Percentiles rank a stretch among this genome's conserved stretches.
phyloP scores from a whole-genome alignment of 2,113 vertebrate species.

The Gallinago undulata region DNA sequence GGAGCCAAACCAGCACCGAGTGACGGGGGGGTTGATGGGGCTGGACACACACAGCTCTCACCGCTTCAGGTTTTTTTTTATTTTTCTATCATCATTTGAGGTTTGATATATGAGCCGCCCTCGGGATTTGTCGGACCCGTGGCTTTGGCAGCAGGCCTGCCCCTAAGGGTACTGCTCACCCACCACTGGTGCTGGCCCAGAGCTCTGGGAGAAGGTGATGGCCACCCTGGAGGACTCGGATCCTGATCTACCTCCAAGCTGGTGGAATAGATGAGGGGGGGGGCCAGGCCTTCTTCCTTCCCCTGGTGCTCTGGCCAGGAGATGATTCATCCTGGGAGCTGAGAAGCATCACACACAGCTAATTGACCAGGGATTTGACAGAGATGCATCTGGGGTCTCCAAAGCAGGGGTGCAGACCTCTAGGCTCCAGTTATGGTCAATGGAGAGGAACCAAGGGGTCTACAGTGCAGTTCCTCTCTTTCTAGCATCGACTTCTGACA shows the following conservation, averaged over 20 bases:
- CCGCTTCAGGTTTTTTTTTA: too few relatives aligned
- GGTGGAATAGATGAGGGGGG: accelerated
- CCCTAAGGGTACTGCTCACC: neutral
- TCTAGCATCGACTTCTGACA: neutral
- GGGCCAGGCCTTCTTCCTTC: neutral
- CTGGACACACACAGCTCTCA: too few relatives aligned
- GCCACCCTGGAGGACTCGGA: too few relatives aligned
- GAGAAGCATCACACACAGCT: neutral
- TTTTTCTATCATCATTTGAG: neutral
- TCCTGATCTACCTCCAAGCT: neutral
- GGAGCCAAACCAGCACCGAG: too few relatives aligned
- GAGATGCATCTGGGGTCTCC: too few relatives aligned
- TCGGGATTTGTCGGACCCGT: neutral
- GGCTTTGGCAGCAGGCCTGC: neutral
- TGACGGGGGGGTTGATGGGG: too few relatives aligned
- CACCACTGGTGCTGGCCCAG: neutral
- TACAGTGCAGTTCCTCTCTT: neutral
- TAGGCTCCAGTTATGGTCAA: neutral
- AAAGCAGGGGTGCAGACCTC: neutral
- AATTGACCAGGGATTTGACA: neutral
- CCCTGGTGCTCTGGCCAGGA: neutral
- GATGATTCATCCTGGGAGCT: neutral
- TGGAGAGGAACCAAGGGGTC: neutral
- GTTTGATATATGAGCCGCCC: neutral
- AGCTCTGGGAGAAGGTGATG: neutral